These are phyloP conservation scores for Apocrypta bakeri DNA, from an alignment of 1,140 invertebrate genomes.

Conservation along the genomic window DNA sequence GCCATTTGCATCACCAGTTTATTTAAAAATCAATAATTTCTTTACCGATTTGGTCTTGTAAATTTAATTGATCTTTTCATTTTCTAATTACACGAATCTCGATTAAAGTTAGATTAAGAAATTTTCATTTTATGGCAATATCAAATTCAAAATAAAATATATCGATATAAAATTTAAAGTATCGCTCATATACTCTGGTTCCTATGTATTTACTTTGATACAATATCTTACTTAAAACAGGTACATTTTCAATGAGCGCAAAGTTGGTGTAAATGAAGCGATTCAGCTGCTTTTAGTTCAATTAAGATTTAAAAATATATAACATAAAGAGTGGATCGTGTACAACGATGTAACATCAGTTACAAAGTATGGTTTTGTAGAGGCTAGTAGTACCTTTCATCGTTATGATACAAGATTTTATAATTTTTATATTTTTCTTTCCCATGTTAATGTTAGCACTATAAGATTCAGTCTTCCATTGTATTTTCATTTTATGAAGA, in stretches of 20 bases:
- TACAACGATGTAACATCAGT: slow-evolving; percentile 42
- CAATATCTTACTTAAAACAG: not conserved
- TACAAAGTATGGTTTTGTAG: slow-evolving; percentile 57
- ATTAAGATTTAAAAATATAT: slow-evolving; percentile 46
- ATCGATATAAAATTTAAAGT: not conserved
- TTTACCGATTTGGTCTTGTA: not conserved
- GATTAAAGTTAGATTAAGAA: not conserved
- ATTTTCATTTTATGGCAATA: not conserved
- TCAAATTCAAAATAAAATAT: not conserved
- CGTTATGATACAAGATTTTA: slow-evolving; percentile 42
- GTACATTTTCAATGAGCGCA: slow-evolving; percentile 9
- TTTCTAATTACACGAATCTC: not conserved
- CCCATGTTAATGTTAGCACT: slow-evolving; percentile 50
- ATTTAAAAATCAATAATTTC: not conserved
- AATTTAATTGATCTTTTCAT: not conserved
- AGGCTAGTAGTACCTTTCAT: slow-evolving; percentile 56
- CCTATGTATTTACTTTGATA: not conserved
- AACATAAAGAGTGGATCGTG: slow-evolving; percentile 34
- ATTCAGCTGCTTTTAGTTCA: slow-evolving; percentile 49
- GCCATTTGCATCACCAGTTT: slow-evolving; percentile 42
- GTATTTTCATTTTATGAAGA: slow-evolving; percentile 21
- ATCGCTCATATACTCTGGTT: not conserved
- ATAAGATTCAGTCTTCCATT: slow-evolving; percentile 55
- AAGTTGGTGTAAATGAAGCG: slow-evolving; percentile 15
- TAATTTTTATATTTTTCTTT: slow-evolving; percentile 51